Evolutionary conservation across 53 echinoderm and acorn worm genomes (phyloP).

Genomic region (Actinopyga echinites): DNA sequence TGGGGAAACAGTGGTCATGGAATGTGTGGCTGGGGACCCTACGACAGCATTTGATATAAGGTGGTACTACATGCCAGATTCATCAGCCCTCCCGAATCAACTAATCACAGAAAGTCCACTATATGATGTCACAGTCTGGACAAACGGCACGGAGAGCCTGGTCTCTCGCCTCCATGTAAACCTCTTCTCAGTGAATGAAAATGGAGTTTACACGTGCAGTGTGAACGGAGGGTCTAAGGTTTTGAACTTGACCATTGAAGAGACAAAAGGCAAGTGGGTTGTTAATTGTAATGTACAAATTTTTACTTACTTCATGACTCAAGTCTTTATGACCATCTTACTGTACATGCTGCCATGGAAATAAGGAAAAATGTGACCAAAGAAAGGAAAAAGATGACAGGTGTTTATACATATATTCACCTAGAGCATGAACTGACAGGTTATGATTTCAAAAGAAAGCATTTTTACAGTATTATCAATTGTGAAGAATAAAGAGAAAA

Average conservation of each 20-base stretch:
- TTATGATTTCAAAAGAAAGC: too few species aligned
- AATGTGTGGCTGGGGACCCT: slow-evolving; percentile 10
- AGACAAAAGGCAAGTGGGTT: neutral
- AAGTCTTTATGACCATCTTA: too few species aligned
- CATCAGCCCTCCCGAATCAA: neutral
- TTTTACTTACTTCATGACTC: too few species aligned
- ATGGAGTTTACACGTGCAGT: neutral
- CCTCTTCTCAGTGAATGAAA: neutral
- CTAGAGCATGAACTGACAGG: too few species aligned
- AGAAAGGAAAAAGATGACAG: too few species aligned
- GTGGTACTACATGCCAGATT: neutral
- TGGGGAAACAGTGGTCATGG: neutral
- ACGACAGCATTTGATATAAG: slow-evolving; percentile 4
- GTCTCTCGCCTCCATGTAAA: neutral
- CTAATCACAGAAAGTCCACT: neutral
- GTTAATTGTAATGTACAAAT: neutral
- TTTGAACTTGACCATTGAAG: neutral
- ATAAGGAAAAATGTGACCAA: too few species aligned
- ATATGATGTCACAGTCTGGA: neutral
- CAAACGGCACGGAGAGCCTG: neutral
- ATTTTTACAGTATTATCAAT: too few species aligned
- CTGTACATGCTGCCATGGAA: too few species aligned
- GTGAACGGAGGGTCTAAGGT: neutral
- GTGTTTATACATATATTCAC: too few species aligned
- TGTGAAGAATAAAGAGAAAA: too few species aligned